phyloP scores from a whole-genome alignment of 2,113 vertebrate species.

The Synodontis membranacea region DNA sequence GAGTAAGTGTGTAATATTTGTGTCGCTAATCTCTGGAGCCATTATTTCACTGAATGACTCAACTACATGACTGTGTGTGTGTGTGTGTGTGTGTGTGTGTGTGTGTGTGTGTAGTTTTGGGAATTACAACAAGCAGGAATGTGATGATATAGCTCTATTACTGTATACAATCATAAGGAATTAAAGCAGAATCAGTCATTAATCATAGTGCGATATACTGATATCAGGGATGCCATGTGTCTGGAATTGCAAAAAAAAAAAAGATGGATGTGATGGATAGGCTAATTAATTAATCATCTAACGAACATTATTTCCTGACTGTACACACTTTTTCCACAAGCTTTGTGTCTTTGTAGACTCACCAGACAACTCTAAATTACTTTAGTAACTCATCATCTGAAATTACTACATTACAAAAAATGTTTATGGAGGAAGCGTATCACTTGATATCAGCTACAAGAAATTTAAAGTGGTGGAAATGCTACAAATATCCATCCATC shows the following conservation, averaged over 20 bases:
- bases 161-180: not conserved
- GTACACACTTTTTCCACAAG: not conserved
- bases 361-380: not conserved
- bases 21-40: slow-evolving; percentile 26
- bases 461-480: too few relatives aligned
- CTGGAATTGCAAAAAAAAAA: not conserved
- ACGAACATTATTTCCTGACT: not conserved
- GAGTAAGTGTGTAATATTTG: slow-evolving; percentile 6
- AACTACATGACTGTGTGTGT: not conserved
- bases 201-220: not conserved
- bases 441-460: too few relatives aligned
- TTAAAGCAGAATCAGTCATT: not conserved
- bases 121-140: not conserved
- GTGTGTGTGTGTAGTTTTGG: not conserved
- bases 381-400: too few relatives aligned
- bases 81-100: slow-evolving; percentile 1
- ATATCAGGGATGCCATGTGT: too few relatives aligned
- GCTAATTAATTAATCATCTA: not conserved
- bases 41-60: slow-evolving; percentile 25
- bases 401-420: too few relatives aligned
- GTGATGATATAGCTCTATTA: not conserved
- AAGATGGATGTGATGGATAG: not conserved
- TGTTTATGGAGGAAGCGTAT: too few relatives aligned
- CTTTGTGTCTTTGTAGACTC: not conserved
- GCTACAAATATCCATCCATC: too few relatives aligned